A percentile compares a stretch with the other conserved stretches of the same genome.
These are phyloP conservation scores for Agrypnus murinus DNA, from an alignment of 2,888 invertebrate species.

Conservation along the genomic window DNA sequence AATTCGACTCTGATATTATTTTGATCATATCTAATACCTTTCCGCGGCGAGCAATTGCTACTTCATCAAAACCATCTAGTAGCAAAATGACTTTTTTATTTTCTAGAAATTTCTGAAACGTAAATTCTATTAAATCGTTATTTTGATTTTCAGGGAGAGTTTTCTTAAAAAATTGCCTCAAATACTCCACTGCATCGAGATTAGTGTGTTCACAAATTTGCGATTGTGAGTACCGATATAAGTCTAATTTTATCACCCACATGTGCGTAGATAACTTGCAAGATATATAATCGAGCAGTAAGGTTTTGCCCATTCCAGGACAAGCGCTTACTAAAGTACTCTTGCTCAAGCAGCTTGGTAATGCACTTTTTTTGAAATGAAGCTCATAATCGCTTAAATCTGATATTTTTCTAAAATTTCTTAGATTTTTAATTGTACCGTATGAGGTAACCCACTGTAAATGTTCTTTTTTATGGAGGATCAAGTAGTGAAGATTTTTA, in stretches of 20 bases:
- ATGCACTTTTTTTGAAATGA: conserved; percentile 30
- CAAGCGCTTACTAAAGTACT: too few relatives aligned
- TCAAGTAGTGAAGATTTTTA: conserved; percentile 8
- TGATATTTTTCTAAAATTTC: neutral
- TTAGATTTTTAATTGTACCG: conserved; percentile 17
- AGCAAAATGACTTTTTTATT: conserved; percentile 10
- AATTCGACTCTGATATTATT: neutral
- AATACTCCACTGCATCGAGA: neutral
- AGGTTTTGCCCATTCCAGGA: too few relatives aligned
- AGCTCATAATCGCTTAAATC: too few relatives aligned
- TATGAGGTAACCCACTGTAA: conserved; percentile 12
- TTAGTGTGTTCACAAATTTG: conserved; percentile 16
- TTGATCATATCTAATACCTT: conserved; percentile 5
- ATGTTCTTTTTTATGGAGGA: conserved; percentile 1
- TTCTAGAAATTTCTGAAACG: conserved; percentile 2
- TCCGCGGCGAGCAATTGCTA: neutral
- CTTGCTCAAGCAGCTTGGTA: conserved; percentile 35
- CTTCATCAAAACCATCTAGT: conserved; percentile 32
- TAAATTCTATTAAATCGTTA: neutral
- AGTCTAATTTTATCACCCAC: conserved; percentile 26
- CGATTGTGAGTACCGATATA: neutral
- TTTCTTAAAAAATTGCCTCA: neutral
- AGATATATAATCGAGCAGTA: conserved; percentile 22
- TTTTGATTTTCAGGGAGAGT: neutral
- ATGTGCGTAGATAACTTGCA: neutral